Evolutionary conservation across 2,888 invertebrate species (phyloP).

Genomic region (Orthonevra nobilis): DNA sequence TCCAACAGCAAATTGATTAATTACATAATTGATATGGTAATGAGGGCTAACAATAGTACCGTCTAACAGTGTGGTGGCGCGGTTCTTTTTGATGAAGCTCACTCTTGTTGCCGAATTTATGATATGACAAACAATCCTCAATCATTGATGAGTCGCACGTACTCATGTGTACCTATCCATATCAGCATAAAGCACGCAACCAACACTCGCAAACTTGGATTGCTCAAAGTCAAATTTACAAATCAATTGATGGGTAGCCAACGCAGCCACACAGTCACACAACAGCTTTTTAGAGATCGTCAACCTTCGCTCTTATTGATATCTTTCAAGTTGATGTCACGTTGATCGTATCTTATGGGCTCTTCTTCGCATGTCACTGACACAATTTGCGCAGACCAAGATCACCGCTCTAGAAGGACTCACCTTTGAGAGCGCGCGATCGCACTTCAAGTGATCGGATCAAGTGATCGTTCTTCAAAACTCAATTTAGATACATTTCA

Average conservation of each 20-base stretch:
- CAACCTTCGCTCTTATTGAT: slow-evolving; percentile 33
- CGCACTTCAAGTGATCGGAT: slow-evolving; percentile 1
- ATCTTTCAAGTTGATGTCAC: slow-evolving; percentile 11
- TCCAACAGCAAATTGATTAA: slow-evolving; percentile 19
- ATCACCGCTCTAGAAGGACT: neutral
- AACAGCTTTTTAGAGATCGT: too few species aligned
- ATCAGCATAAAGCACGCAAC: slow-evolving; percentile 14
- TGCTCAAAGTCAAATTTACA: slow-evolving; percentile 10
- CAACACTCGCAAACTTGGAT: slow-evolving; percentile 13
- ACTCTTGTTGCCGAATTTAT: neutral
- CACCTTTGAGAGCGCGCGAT: neutral
- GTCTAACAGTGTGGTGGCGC: neutral
- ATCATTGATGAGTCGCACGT: slow-evolving; percentile 16
- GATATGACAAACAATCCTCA: slow-evolving; percentile 24
- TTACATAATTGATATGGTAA: slow-evolving; percentile 32
- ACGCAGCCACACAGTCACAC: neutral
- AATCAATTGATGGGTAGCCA: neutral
- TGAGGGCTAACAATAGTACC: neutral
- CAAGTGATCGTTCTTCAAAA: slow-evolving; percentile 12
- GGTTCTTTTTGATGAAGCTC: slow-evolving; percentile 9
- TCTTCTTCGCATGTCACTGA: slow-evolving; percentile 12
- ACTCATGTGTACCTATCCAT: slow-evolving; percentile 4
- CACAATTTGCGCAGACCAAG: slow-evolving; percentile 13
- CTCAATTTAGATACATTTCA: too few species aligned
- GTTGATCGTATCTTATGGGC: neutral